Evolutionary conservation across 2,797 vertebrate species (phyloP).

Genomic region (Poeciliopsis infans): DNA sequence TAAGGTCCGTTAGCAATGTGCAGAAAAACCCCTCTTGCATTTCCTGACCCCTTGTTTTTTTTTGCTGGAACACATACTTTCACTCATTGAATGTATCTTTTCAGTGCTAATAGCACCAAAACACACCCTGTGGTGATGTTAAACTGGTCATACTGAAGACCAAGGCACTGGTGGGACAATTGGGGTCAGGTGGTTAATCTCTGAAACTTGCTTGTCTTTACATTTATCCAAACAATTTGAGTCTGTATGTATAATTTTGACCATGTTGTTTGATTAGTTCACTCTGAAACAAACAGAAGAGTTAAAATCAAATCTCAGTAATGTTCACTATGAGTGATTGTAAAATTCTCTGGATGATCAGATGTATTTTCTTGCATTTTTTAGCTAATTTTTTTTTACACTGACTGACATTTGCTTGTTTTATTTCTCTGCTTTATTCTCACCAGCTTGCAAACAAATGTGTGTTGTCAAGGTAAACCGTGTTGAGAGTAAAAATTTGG

Average conservation of each 20-base stretch:
- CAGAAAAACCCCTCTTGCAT: background rate
- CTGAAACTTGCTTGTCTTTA: background rate
- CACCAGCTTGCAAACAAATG: slow-evolving; percentile 80
- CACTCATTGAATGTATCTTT: background rate
- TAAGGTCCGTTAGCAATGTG: background rate
- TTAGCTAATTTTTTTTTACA: background rate
- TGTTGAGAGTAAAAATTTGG: slow-evolving; percentile 73
- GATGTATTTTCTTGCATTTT: background rate
- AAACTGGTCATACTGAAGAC: background rate
- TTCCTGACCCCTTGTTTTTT: background rate
- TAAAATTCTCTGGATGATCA: slow-evolving; percentile 2
- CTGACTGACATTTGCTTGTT: slow-evolving; percentile 3
- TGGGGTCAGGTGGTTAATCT: background rate
- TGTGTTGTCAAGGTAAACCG: slow-evolving; percentile 84
- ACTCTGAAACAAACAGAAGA: background rate
- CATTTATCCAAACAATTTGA: background rate
- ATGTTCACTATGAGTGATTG: background rate
- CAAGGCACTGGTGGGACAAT: background rate
- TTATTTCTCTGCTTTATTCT: slow-evolving; percentile 11
- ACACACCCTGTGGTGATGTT: background rate
- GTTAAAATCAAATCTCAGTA: background rate
- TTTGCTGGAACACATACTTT: background rate
- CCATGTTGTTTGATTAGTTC: background rate
- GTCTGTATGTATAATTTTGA: background rate
- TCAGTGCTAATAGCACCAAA: background rate